These are phyloP conservation scores for Neolamprologus multifasciatus DNA, from an alignment of 2,797 vertebrate genomes.

Conservation along the genomic window DNA sequence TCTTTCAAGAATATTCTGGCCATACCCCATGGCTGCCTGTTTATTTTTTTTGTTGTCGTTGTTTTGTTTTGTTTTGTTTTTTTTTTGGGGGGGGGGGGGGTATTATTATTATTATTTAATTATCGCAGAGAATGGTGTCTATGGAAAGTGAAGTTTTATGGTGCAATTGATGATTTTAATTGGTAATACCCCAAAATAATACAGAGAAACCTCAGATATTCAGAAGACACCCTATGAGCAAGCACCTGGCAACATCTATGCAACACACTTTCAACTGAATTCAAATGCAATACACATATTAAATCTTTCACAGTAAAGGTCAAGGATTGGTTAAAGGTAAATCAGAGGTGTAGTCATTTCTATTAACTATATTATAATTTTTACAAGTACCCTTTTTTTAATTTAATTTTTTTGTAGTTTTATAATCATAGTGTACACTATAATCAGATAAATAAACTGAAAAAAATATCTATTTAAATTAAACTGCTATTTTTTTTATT, in stretches of 20 bases:
- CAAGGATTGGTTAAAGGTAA: background rate
- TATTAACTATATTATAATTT: background rate
- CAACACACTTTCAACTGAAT: background rate
- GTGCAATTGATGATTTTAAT: background rate
- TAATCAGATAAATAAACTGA: background rate
- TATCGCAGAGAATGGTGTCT: background rate
- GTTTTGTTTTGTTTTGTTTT: background rate
- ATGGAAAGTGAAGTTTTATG: background rate
- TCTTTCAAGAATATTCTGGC: background rate
- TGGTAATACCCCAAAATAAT: background rate
- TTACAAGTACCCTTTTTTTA: background rate
- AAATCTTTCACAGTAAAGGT: background rate
- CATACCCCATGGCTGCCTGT: background rate
- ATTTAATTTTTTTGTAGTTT: background rate
- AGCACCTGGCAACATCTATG: background rate
- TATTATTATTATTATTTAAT: background rate
- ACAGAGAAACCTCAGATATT: background rate
- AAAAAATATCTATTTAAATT: background rate
- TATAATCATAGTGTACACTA: background rate
- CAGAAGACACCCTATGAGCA: background rate
- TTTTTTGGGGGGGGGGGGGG: no score
- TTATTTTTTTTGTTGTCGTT: rapidly evolving
- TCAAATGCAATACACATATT: background rate
- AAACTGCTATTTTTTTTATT: background rate
- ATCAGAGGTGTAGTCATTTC: background rate